phyloP scores from a whole-genome alignment of 2,113 vertebrate genomes.

The Montifringilla adamsi region DNA sequence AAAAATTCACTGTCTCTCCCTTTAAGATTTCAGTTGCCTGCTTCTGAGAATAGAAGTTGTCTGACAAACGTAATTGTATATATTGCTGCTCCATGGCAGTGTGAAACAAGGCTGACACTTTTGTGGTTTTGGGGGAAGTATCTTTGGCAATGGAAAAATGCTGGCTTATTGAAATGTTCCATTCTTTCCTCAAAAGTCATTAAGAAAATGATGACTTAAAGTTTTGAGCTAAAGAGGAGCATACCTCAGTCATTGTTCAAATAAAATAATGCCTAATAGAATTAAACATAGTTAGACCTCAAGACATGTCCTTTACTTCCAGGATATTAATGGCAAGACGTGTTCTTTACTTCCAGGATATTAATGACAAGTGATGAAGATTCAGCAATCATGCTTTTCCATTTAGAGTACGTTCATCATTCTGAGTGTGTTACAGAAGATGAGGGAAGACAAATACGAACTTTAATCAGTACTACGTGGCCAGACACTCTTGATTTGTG shows the following conservation, averaged over 20 bases:
- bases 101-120: not conserved
- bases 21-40: not conserved
- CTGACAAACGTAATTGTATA: not conserved
- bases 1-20: not conserved
- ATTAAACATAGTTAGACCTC: not conserved
- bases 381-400: slow-evolving; percentile 16
- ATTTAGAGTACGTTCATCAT: slow-evolving; percentile 31
- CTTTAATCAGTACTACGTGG: not conserved
- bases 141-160: not conserved
- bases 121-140: not conserved
- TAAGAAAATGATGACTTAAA: not conserved
- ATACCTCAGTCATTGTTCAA: not conserved
- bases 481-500: slow-evolving; percentile 1
- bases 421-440: slow-evolving; percentile 5
- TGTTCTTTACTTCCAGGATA: slow-evolving; percentile 8
- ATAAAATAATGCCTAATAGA: not conserved
- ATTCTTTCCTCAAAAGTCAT: not conserved
- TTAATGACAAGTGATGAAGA: slow-evolving; percentile 16
- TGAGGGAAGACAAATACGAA: slow-evolving; percentile 25
- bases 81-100: not conserved
- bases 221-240: not conserved
- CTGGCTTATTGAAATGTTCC: not conserved
- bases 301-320: not conserved
- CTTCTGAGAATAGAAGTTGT: not conserved
- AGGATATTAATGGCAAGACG: not conserved